Evolutionary conservation across 2,888 invertebrate species (phyloP).

Genomic region (Eilema depressum): DNA sequence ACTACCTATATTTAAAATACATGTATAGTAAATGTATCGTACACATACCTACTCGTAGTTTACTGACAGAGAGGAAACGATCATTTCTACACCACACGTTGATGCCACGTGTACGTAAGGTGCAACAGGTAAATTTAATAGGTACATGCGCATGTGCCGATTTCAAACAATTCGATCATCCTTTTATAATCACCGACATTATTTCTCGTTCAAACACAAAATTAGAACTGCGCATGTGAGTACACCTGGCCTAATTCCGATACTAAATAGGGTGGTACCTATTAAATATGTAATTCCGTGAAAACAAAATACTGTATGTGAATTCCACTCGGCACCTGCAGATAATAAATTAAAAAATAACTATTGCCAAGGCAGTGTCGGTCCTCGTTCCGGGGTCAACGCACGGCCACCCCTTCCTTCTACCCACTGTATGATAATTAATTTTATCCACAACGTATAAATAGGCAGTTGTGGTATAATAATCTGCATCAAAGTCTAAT

Average conservation of each 20-base stretch:
- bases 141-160: constrained; percentile 22
- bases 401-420: constrained; percentile 56
- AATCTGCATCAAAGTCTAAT: constrained; percentile 43
- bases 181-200: not conserved
- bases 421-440: constrained; percentile 60
- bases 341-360: constrained; percentile 53
- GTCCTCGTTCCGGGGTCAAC: constrained; percentile 55
- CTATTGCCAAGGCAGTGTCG: constrained; percentile 49
- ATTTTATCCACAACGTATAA: constrained; percentile 56
- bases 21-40: too few relatives aligned
- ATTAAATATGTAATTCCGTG: constrained; percentile 32
- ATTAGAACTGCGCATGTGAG: constrained; percentile 6
- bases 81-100: not conserved
- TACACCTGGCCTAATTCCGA: constrained; percentile 34
- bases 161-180: constrained; percentile 28
- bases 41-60: too few relatives aligned
- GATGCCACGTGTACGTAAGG: constrained; percentile 35
- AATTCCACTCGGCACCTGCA: constrained; percentile 52
- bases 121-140: constrained; percentile 30
- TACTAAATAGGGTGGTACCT: constrained; percentile 6
- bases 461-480: constrained; percentile 42
- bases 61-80: too few relatives aligned
- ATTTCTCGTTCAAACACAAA: constrained; percentile 25
- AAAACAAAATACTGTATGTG: constrained; percentile 38
- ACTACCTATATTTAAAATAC: not conserved